phyloP scores from a whole-genome alignment of 64 coral and sea anemone genomes.

The Trachythela sp. region DNA sequence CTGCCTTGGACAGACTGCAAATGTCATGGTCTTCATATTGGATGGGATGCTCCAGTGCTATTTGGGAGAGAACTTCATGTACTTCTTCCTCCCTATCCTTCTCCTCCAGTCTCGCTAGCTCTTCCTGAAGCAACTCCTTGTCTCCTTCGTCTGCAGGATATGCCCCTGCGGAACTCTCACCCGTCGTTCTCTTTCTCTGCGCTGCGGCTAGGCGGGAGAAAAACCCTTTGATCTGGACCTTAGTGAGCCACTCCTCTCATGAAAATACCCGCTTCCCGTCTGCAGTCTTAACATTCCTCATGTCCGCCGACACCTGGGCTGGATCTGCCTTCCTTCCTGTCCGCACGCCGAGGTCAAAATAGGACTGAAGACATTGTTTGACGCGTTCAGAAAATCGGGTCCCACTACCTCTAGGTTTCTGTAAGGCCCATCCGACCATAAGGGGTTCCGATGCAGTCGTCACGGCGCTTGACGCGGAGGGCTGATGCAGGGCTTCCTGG shows the following conservation, averaged over 20 bases:
- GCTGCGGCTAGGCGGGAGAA: conserved; percentile 39
- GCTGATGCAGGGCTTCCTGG: no score
- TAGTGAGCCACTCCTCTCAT: conserved; percentile 49
- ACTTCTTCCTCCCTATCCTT: conserved; percentile 24
- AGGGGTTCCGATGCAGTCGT: no score
- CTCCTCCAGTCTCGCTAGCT: conserved; percentile 6
- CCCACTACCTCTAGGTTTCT: no score
- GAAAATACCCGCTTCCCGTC: conserved; percentile 49
- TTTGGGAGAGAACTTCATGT: conserved; percentile 35
- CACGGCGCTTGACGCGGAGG: no score
- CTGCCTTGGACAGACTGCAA: conserved; percentile 29
- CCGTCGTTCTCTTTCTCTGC: conserved; percentile 17
- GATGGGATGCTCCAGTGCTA: conserved; percentile 43
- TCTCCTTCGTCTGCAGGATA: not conserved
- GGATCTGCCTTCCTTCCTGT: conserved; percentile 48
- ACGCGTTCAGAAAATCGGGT: no score
- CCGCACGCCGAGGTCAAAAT: conserved; percentile 36
- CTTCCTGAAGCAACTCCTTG: conserved; percentile 13
- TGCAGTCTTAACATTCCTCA: conserved; percentile 36
- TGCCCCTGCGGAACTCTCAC: not conserved
- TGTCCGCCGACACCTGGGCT: conserved; percentile 42
- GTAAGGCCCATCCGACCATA: no score
- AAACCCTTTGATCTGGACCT: conserved; percentile 50
- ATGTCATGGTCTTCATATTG: conserved; percentile 45
- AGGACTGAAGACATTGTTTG: conserved; percentile 27